Evolutionary conservation across 2,888 invertebrate genomes (phyloP).

Genomic region (Lysandra coridon): DNA sequence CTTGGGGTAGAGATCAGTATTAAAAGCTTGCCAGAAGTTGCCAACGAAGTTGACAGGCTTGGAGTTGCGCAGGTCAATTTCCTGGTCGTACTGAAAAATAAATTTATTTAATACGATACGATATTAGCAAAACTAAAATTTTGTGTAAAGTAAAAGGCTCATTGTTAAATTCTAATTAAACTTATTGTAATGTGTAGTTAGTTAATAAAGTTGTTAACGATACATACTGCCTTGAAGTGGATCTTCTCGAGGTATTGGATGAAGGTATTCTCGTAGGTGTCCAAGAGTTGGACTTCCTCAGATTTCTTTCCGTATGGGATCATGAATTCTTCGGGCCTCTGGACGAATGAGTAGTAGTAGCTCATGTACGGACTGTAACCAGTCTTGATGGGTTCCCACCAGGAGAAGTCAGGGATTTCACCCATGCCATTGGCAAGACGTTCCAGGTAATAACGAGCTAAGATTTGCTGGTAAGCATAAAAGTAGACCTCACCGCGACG

Average conservation of each 20-base stretch:
- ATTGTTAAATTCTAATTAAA: not conserved
- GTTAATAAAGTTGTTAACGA: not conserved
- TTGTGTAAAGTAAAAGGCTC: no score
- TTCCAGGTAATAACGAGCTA: conserved; percentile 86
- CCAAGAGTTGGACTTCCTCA: conserved; percentile 78
- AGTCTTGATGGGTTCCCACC: conserved; percentile 79
- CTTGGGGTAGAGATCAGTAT: conserved; percentile 69
- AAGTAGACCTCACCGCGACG: conserved; percentile 84
- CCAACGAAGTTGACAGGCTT: conserved; percentile 72
- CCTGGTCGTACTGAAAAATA: conserved; percentile 56
- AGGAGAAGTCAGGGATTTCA: conserved; percentile 82
- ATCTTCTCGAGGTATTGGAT: conserved; percentile 76
- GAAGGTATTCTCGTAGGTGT: conserved; percentile 79
- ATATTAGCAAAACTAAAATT: not conserved
- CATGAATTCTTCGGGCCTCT: conserved; percentile 75
- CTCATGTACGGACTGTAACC: conserved; percentile 51
- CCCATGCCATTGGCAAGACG: conserved; percentile 83
- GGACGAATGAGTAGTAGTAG: conserved; percentile 48
- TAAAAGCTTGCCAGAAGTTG: conserved; percentile 69
- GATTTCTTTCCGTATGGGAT: conserved; percentile 72
- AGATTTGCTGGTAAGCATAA: conserved; percentile 83
- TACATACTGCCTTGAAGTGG: conserved; percentile 81
- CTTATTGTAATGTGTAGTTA: not conserved
- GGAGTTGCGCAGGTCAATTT: conserved; percentile 57
- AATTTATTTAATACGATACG: conserved; percentile 5